Evolutionary conservation across 2,113 vertebrate genomes (phyloP), one percentile per base, ranked within the genome.

Genomic region (Plectropomus leopardus): DNA sequence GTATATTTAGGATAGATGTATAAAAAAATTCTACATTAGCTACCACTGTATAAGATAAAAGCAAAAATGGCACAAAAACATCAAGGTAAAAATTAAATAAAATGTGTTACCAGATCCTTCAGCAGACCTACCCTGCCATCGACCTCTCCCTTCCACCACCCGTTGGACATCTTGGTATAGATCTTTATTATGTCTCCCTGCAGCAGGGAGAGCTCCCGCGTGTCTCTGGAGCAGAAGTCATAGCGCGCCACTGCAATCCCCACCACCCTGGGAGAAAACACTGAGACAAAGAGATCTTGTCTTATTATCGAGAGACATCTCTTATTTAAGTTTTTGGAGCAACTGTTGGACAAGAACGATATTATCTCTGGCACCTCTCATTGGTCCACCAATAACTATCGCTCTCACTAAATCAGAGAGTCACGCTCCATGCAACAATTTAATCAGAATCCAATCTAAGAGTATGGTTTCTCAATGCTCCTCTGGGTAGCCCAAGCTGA

Each of bases 111-210:
- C n/a, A n/a, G n/a, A n/a, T n/a, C n/a, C 47, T 28, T 19, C 0
- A 23, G 48, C 21, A 59, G 28, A 78, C 90, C 45, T 63, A 95
- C 94, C 92, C 76, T 94, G 93, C 96, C 96, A 0, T 96, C 95
- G 0, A 96, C 93, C 91, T 98, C 98, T 71, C 98, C 98, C 85
- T 95, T 95, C 98, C 98, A 99, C 98, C 97, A 99, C 84, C 98
- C 98, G 14, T 97, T 97, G 0, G 96, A 91, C 94, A 96, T 95
- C 92, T 98, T 98, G 17, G 94, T 96, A 83, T 97, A 97, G 83
- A 99, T 97, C 91, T 96, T 98, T 74, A 99, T 97, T 34, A 96
- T 72, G 1, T 99, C 97, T 11, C 97, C 98, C 88, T 97, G 97
- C 80, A 94, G 11, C 30, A 99, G 84, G 24, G 97, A 97, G 6